Conservation (phyloP, 2,797 vertebrate species). For the Chelidonichthys spinosus region DNA sequence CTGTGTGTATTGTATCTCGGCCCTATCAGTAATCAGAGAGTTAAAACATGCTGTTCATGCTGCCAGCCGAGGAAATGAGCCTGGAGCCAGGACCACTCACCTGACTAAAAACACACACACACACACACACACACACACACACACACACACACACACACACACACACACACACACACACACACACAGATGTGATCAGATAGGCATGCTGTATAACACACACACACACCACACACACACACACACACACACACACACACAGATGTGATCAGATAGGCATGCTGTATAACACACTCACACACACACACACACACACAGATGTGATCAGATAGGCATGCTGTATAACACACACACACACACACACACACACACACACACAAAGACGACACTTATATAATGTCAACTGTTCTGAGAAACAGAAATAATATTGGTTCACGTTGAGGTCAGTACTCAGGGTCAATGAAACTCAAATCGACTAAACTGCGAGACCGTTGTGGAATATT, state of each 20-base stretch:
- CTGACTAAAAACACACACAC: constrained; percentile 30
- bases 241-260: not conserved
- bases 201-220: not conserved
- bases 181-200: not conserved
- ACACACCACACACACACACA: not conserved
- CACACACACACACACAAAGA: not conserved
- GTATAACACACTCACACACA: not conserved
- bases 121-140: constrained; percentile 10
- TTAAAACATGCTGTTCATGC: constrained; percentile 42
- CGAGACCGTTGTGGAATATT: not conserved
- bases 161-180: not conserved
- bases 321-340: not conserved
- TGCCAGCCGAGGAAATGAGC: constrained; percentile 50
- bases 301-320: not conserved
- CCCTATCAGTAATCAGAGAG: constrained; percentile 44
- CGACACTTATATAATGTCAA: constrained; percentile 8
- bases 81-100: constrained; percentile 50
- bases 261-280: not conserved
- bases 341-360: not conserved
- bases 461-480: not conserved
- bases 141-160: constrained; percentile 3
- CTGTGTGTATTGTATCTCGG: not conserved
- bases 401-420: constrained; percentile 10
- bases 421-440: not conserved
- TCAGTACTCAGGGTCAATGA: not conserved